Base-by-base conservation (phyloP, 2,888 invertebrate genomes). In the Ischnus inquisitorius region DNA sequence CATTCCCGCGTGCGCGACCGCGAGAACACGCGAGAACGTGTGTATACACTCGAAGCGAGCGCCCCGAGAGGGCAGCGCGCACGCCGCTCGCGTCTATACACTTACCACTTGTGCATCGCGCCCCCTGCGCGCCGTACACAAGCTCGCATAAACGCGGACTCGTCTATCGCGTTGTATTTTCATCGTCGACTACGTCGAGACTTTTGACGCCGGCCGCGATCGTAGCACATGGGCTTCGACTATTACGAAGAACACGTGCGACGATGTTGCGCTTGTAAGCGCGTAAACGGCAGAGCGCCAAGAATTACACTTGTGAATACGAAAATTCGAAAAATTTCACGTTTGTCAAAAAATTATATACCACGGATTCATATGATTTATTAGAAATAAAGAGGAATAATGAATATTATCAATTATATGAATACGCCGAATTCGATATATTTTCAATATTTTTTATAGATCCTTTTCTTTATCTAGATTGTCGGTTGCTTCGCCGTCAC, bases 1-100 rank as follows among this genome's bases (percentile, higher is more conserved):
- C 88, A 88, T 88, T 88, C 87, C 87, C 89, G 86, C 87, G 87
- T 82, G 86, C 72, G 79, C 77, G 72, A 68, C 71, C 83, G 79
- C 83, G 67, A 79, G 67, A 83, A 83, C 57, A 85, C 86, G 72
- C 69, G 77, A 22, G 64, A 34, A 60, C 79, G 34, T 22, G 74
- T 74, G 34, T 62, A 69, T 14, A 25, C 34, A 62, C 43, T n/a
- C 16, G 54, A 10, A 12, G 19, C 19, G 54, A 54, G 22, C 19
- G 10, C 60, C 14, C n/a, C n/a, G n/a, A n/a, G 34, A 34, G 3
- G 60, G 60, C 60, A 28, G 46, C 46, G 46, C 46, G 60, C 28
- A 25, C 60, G 25, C 60, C 60, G 25, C 25, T 25, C 60, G 60
- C 60, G 60, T 60, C 12, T 54, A 54, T 60, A 60, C 1, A n/a